Evolutionary conservation across 2,797 vertebrate genomes (phyloP), one percentile per base, ranked within the genome.

Genomic region (Sebastes steindachneri): DNA sequence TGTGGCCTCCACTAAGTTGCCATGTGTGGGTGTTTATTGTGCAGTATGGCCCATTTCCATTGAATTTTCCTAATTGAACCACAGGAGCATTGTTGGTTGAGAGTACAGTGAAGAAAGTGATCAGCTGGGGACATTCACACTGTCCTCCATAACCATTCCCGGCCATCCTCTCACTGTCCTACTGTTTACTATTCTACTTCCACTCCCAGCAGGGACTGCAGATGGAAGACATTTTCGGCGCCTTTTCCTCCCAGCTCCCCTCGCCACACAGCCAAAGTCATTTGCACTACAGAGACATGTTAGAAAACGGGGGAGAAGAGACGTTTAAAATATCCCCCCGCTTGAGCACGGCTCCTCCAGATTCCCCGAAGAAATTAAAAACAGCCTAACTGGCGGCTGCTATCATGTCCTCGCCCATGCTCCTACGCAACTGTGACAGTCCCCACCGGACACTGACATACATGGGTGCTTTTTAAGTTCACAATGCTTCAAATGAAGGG

Each of bases 311-410:
- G 69, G 55, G 55, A 60, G 33, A 66, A 67, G 57, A 75, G 75
- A 81, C 82, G 77, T 89, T 89, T 85, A 89, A 92, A 92, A 82
- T 88, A 89, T 73, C 75, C 82, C 54, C 72, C 69, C 9, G 65
- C 71, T 83, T 87, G 80, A 88, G 80, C 77, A 67, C 0, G 7
- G 81, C 83, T 74, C 79, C 7, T 77, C 58, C 59, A 23, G 59
- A 89, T 86, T 95, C 95, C 95, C 94, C 64, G 71, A 92, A 94
- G 92, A 94, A 95, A 95, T 94, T 91, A 93, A 94, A 92, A 92
- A 85, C 71, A 82, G 79, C 74, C 82, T 82, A 89, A 89, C 83
- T 75, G 78, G 73, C 21, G 63, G 78, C 74, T 84, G 68, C 62
- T 85, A 85, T 80, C 82, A 67, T 83, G 69, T 89, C 78, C 80